Conservation (phyloP, 2,888 invertebrate species). For the Arrhopalites spinosus region DNA sequence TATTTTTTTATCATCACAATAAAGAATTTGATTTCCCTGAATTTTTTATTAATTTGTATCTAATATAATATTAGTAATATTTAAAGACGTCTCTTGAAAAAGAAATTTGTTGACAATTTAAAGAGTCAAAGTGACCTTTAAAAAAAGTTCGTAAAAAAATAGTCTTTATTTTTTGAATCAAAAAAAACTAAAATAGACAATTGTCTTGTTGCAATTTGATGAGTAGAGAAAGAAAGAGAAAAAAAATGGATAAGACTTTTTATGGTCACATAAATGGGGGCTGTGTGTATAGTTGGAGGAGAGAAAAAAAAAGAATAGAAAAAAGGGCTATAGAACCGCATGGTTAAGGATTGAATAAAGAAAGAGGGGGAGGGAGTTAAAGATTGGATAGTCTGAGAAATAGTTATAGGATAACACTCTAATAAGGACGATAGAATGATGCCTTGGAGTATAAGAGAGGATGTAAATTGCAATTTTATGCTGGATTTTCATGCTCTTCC, state of each 20-base stretch:
- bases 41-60: background rate
- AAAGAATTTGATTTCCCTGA: background rate
- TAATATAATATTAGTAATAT: no score
- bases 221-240: background rate
- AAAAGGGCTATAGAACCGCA: background rate
- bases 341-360: no score
- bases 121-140: background rate
- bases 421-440: background rate
- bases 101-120: no score
- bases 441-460: conserved; percentile 36
- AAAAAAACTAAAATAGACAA: no score
- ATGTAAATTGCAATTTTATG: conserved; percentile 54
- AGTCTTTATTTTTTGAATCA: no score
- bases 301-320: background rate
- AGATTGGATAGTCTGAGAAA: no score
- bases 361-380: background rate
- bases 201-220: background rate
- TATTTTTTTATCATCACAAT: no score
- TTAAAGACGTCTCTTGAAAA: no score
- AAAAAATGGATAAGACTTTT: no score
- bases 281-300: background rate
- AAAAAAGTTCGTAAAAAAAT: background rate
- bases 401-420: no score
- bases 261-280: no score
- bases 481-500: conserved; percentile 44